A percentile compares a stretch with the other conserved stretches of the same genome.
Conservation (phyloP, 1,140 invertebrate genomes). For the Diorhabda carinulata region DNA sequence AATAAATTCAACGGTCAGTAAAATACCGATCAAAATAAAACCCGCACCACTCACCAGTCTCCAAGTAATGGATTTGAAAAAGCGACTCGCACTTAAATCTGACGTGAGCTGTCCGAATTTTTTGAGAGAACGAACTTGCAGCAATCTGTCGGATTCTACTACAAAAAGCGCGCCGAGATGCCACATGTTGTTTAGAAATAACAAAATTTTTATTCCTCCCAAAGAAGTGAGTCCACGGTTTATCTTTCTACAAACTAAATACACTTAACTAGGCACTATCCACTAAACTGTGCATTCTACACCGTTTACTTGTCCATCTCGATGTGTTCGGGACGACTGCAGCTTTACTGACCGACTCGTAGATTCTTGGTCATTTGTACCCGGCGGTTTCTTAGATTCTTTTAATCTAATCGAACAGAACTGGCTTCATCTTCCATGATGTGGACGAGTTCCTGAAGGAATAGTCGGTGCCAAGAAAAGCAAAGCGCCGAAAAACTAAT, state of each 20-base stretch:
- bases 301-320: too few relatives aligned
- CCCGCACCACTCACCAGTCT: background rate
- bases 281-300: too few relatives aligned
- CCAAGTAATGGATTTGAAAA: background rate
- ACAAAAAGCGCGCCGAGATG: slow-evolving; percentile 4
- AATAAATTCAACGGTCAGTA: background rate
- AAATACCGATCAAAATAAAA: slow-evolving; percentile 6
- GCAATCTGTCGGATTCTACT: slow-evolving; percentile 1
- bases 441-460: too few relatives aligned
- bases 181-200: slow-evolving; percentile 12
- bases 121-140: background rate
- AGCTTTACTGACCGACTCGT: too few relatives aligned
- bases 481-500: too few relatives aligned
- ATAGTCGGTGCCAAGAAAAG: too few relatives aligned
- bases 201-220: background rate
- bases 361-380: too few relatives aligned
- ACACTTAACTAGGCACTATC: too few relatives aligned
- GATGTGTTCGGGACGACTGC: too few relatives aligned
- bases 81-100: background rate
- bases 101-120: slow-evolving; percentile 9
- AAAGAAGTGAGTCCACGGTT: background rate
- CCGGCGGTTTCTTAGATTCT: too few relatives aligned
- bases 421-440: too few relatives aligned
- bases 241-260: background rate
- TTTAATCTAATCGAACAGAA: too few relatives aligned